Evolutionary conservation across 2,888 invertebrate genomes (phyloP), one percentile per base, ranked within the genome.

Genomic region (Orthosia cruda): DNA sequence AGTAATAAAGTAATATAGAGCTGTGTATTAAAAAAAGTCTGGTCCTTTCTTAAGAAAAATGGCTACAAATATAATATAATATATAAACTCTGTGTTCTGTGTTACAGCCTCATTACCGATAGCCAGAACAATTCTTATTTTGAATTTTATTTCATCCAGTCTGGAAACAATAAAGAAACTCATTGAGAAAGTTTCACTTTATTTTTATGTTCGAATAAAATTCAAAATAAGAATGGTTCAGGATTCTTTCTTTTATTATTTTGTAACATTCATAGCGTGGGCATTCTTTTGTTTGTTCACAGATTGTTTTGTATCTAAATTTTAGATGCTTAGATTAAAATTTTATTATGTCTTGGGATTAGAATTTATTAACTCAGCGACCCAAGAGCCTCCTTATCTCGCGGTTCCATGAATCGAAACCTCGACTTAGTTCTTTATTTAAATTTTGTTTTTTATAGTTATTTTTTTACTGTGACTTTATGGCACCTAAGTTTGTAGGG

Each of bases 131-230:
- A 71, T 84, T 80, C 73, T 71, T 54, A 85, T 74, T 81, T 81
- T 63, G 61, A 69, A 69, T 54, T 66, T n/a, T 55, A 50, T 81
- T 69, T 57, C 40, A 23, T 50, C 63, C 69, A 77, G 71, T 20
- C 66, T 67, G 54, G 23, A 71, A 76, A 85, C 47, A 66, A 83
- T 54, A 72, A 70, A 76, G 72, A 69, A n/a, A 62, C 54, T 77
- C 64, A 77, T 80, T 77, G 61, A 55, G 20, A 83, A 83, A 77
- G 68, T 83, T 83, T 62, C 4, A n/a, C 13, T 72, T 83, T 68
- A 49, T 52, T 49, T 59, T n/a, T 47, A 23, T 58, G 55, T 63
- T 49, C 23, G 20, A 61, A 45, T 20, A 23, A 20, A 20, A 49
- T 71, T 40, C 9, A 40, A 40, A 40, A 40, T 40, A 9, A 40